Evolutionary conservation across 2,113 vertebrate species (phyloP).

Genomic region (Ranitomeya imitator): DNA sequence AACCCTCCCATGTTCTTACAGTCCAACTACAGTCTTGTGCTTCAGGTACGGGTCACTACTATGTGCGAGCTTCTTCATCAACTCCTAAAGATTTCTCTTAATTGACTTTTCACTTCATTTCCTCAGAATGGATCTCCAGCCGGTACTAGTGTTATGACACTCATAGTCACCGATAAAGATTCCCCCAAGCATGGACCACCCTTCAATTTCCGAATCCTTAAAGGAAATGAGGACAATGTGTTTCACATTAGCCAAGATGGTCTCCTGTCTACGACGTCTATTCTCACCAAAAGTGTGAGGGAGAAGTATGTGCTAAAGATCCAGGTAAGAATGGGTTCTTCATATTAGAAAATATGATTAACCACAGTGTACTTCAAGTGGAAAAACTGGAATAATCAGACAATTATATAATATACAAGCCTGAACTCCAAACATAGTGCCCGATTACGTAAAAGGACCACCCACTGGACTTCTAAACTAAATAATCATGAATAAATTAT

Average conservation of each 20-base stretch:
- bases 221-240: constrained; percentile 82
- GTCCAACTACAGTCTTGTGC: constrained; percentile 84
- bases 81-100: no score
- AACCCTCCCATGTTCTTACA: constrained; percentile 91
- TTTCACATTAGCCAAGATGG: constrained; percentile 89
- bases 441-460: background rate
- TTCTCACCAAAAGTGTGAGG: constrained; percentile 76
- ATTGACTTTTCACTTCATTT: background rate
- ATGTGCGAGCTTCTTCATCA: background rate
- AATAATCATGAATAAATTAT: no score
- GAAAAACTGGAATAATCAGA: background rate
- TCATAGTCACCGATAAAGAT: constrained; percentile 89
- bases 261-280: constrained; percentile 79
- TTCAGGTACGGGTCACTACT: constrained; percentile 79
- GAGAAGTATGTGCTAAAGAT: constrained; percentile 87
- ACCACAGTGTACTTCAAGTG: no score
- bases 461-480: no score
- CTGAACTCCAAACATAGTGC: background rate
- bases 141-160: constrained; percentile 84
- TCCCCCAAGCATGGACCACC: constrained; percentile 87
- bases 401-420: background rate
- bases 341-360: no score
- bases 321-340: constrained; percentile 73
- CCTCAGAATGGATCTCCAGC: constrained; percentile 83
- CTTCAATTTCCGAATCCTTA: constrained; percentile 85